These are phyloP conservation scores for Malthinus seriepunctatus DNA, from an alignment of 2,888 invertebrate species.

Conservation along the genomic window DNA sequence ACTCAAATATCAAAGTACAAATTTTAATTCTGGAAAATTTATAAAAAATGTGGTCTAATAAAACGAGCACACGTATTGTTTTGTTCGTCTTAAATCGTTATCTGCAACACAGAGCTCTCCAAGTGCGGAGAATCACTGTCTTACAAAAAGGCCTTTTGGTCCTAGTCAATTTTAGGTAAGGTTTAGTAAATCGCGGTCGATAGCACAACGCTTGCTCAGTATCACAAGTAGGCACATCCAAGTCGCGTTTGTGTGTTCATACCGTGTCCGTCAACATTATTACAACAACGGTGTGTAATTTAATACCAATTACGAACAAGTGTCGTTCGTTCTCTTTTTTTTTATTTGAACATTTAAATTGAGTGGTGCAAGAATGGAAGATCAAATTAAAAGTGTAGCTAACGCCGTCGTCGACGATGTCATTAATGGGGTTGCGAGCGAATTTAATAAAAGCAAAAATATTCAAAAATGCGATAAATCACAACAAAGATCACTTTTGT, in stretches of 20 bases:
- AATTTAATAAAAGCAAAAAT: slow-evolving; percentile 40
- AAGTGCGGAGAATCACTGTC: neutral
- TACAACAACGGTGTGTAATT: slow-evolving; percentile 10
- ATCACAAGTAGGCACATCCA: slow-evolving; percentile 11
- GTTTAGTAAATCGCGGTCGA: slow-evolving; percentile 20
- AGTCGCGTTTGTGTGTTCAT: slow-evolving; percentile 18
- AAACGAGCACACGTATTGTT: too few species aligned
- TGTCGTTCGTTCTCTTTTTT: slow-evolving; percentile 9
- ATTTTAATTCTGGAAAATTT: too few species aligned
- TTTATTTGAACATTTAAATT: neutral
- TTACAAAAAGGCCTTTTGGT: slow-evolving; percentile 24
- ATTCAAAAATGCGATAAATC: slow-evolving; percentile 33
- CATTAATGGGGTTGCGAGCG: slow-evolving; percentile 45
- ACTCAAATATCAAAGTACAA: too few species aligned
- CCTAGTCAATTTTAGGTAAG: slow-evolving; percentile 13
- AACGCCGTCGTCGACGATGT: slow-evolving; percentile 51
- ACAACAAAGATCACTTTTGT: slow-evolving; percentile 53
- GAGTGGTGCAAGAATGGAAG: slow-evolving; percentile 31
- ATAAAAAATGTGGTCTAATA: too few species aligned
- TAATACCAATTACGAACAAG: slow-evolving; percentile 12
- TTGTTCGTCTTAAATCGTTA: too few species aligned
- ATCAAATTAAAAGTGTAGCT: slow-evolving; percentile 42
- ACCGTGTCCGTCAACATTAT: slow-evolving; percentile 22
- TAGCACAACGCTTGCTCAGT: slow-evolving; percentile 28
- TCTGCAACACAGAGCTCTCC: too few species aligned